Base-by-base conservation (phyloP, 2,888 invertebrate species). In the Amiota mariae region DNA sequence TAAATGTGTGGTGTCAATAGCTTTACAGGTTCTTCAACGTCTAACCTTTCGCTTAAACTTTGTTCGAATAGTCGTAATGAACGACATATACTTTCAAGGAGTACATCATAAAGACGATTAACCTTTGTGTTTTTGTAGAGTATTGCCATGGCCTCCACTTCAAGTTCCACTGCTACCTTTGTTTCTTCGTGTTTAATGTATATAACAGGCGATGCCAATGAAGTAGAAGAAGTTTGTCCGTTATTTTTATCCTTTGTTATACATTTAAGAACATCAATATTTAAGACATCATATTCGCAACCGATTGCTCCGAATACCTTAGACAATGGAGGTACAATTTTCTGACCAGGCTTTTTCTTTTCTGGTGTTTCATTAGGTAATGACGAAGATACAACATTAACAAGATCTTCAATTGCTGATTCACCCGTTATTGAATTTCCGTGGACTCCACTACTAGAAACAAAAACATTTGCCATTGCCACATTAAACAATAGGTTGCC, bases 41-140 rank as follows among this genome's bases (percentile, higher is more conserved):
- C 79, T 18, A 93, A 88, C 85, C 93, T 92, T 79, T 92, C 92
- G 46, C 92, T 88, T 66, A 95, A 89, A 46, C 92, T 92, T 81
- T 91, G 91, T 87, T 95, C 94, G 77, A 94, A 91, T 70, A 94
- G 90, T 77, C 92, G 91, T 66, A 96, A 90, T 73, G 94, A 93
- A 56, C 94, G 92, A 82, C 94, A 94, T 47, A 94, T 92, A 75
- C 95, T 94, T 87, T 95, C 95, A 8, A 95, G 93, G 8, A 96
- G 90, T 78, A 95, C 93, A 77, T 93, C 93, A 87, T 95, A 95
- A 1, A 96, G 87, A 61, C 93, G 92, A 73, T 91, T 89, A 0
- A 94, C 88, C 82, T 92, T 93, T 0, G 93, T 92, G 78, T 92
- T 92, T 72, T 93, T 91, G 82, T 93, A 93, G 10, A 95, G 92